A percentile compares a stretch with the other conserved stretches of the same genome.
phyloP scores from a whole-genome alignment of 2,113 vertebrate genomes.

The Mirza zaza region DNA sequence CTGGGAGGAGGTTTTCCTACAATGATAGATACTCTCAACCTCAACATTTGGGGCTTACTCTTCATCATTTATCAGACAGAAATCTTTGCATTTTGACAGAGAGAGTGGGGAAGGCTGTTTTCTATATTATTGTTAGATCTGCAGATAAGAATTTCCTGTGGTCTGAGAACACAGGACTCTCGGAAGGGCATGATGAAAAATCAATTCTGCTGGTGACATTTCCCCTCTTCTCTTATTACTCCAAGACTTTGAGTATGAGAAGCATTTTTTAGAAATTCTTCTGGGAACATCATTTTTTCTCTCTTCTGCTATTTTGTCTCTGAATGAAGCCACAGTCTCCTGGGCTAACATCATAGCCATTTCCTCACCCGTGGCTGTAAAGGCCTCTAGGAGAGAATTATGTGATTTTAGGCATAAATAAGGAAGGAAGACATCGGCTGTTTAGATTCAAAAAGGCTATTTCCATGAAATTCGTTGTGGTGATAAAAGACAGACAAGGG shows the following conservation, averaged over 20 bases:
- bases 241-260: not conserved
- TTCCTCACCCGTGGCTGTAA: not conserved
- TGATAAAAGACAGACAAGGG: not conserved
- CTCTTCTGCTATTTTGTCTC: not conserved
- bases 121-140: not conserved
- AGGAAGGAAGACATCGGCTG: not conserved
- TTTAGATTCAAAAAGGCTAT: not conserved
- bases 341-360: not conserved
- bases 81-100: slow-evolving; percentile 6
- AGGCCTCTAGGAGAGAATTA: not conserved
- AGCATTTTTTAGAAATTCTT: not conserved
- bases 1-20: not conserved
- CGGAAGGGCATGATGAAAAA: not conserved
- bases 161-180: not conserved
- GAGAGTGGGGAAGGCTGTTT: not conserved
- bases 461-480: not conserved
- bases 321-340: not conserved
- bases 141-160: not conserved
- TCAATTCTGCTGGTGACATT: not conserved
- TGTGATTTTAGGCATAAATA: not conserved
- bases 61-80: not conserved
- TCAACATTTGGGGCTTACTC: not conserved
- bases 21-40: not conserved
- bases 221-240: not conserved
- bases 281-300: not conserved